A percentile compares a stretch with the other conserved stretches of the same genome.
These are phyloP conservation scores for Acrobasis consociella DNA, from an alignment of 2,888 invertebrate genomes.

Conservation along the genomic window DNA sequence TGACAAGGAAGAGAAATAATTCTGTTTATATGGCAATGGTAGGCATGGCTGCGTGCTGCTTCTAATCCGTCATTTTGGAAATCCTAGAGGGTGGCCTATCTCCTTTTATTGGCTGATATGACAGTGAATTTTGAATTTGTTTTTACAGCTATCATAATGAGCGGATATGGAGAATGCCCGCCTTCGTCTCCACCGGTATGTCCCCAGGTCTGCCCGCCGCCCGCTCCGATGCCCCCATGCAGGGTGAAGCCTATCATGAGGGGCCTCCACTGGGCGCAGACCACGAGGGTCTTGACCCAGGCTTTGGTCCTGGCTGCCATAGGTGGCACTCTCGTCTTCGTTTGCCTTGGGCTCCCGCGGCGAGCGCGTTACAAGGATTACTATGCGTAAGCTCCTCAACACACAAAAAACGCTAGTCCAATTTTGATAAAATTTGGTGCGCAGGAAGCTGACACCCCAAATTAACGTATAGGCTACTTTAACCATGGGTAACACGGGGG, in stretches of 20 bases:
- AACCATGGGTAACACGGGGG: too few species aligned
- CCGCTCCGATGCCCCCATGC: conserved; percentile 53
- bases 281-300: conserved; percentile 82
- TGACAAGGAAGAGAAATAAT: too few species aligned
- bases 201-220: conserved; percentile 53
- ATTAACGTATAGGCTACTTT: too few species aligned
- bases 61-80: too few species aligned
- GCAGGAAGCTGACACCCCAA: too few species aligned
- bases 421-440: too few species aligned
- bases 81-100: too few species aligned
- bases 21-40: too few species aligned
- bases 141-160: background rate
- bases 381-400: conserved; percentile 85
- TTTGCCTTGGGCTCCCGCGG: conserved; percentile 76
- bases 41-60: too few species aligned
- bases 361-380: conserved; percentile 86
- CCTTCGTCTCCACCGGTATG: conserved; percentile 52
- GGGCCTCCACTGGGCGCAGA: conserved; percentile 85
- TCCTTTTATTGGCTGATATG: conserved; percentile 26
- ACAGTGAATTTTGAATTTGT: background rate
- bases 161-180: conserved; percentile 49
- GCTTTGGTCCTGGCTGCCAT: conserved; percentile 62
- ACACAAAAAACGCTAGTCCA: too few species aligned
- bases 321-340: conserved; percentile 71
- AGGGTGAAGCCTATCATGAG: conserved; percentile 84